A percentile compares a stretch with the other conserved stretches of the same genome.
Conservation (phyloP, 2,888 invertebrate species). For the Drosophila cracens region DNA sequence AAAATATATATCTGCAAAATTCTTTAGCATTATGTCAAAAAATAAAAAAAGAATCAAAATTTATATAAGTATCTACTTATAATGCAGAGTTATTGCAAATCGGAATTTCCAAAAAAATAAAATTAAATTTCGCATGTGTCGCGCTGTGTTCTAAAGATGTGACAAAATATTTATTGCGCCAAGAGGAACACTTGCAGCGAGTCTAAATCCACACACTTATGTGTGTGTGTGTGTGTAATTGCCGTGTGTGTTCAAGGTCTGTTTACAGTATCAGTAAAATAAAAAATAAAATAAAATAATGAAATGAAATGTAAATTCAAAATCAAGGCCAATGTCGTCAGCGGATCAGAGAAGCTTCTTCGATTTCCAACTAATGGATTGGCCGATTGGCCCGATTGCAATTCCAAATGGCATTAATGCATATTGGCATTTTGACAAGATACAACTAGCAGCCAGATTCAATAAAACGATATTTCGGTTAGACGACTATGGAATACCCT, state of each 20-base stretch:
- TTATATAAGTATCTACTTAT: conserved; percentile 1
- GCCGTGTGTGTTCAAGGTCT: conserved; percentile 20
- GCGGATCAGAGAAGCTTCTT: conserved; percentile 28
- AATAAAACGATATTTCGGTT: not conserved
- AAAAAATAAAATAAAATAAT: not conserved
- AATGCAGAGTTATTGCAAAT: conserved; percentile 27
- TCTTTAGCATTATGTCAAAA: conserved; percentile 51
- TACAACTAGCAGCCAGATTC: conserved; percentile 10
- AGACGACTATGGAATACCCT: not conserved
- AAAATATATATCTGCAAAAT: conserved; percentile 36
- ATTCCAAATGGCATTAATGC: conserved; percentile 56
- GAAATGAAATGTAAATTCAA: conserved; percentile 52
- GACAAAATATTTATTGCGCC: conserved; percentile 36
- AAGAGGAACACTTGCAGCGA: conserved; percentile 29
- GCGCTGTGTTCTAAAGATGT: not conserved
- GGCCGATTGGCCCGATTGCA: conserved; percentile 60
- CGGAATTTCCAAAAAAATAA: conserved; percentile 38
- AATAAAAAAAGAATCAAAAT: not conserved
- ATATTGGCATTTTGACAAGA: conserved; percentile 62
- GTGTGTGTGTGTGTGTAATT: conserved; percentile 4
- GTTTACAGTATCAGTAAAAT: conserved; percentile 13
- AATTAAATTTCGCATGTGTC: conserved; percentile 22
- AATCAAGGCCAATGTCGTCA: conserved; percentile 76
- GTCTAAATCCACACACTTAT: conserved; percentile 15
- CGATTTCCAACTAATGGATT: conserved; percentile 59